Evolutionary conservation across 2,113 vertebrate species (phyloP), one percentile per base, ranked within the genome.

Genomic region (Garra rufa): DNA sequence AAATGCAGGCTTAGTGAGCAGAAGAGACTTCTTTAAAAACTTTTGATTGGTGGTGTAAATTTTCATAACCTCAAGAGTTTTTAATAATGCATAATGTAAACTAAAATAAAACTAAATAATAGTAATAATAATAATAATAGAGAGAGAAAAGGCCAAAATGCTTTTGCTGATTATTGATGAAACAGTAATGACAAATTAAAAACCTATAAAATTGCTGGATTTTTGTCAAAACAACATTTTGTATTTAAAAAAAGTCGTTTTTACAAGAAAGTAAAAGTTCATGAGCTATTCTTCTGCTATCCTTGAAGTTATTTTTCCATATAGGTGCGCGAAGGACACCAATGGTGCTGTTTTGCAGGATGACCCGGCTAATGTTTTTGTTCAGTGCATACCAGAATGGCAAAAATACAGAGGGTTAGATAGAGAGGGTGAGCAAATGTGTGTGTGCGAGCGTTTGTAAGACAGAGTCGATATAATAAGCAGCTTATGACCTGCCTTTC

Each of bases 391-490:
- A 19, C 76, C 55, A 55, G 46, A 70, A 41, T 4, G 19, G 13
- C 30, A 41, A 21, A 52, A 52, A 71, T 41, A 15, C 89, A 67
- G 79, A 89, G 86, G 90, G 88, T 87, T 59, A 85, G 82, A 83
- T 88, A 84, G 87, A 87, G 67, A 70, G 9, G 17, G 65, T 48
- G 88, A 80, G 69, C 44, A 26, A 74, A 50, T 8, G 26, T 10
- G 88, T 88, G 89, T 87, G 88, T 84, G 34, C 34, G 89, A 88
- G 91, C 84, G 89, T 89, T 89, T 90, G 90, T 92, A 91, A 96
- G 96, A 96, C 94, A 94, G 95, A 95, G 97, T 98, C 97, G 95
- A 98, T 99, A 99, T 97, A 99, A 98, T 98, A 99, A 99, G 97
- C 96, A 95, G 98, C 97, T 99, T 98, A 99, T 95, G 96, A 96